Evolutionary conservation across 2,888 invertebrate genomes (phyloP), one percentile per base, ranked within the genome.

Genomic region (Elegia similella): DNA sequence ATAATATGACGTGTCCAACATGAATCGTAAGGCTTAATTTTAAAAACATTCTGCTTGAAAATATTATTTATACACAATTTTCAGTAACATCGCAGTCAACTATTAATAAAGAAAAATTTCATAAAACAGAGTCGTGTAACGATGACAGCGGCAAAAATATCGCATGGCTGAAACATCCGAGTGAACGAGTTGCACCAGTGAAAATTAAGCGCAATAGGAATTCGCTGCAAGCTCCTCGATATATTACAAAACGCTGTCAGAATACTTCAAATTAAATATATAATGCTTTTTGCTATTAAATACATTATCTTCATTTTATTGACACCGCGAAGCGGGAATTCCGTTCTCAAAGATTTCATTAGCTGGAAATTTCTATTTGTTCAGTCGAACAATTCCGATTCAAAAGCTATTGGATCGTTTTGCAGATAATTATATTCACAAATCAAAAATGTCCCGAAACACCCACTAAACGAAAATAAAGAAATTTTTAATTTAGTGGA

Each of bases 401-500:
- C n/a, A 42, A 47, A 38, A 55, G 23, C 30, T 12, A 53, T 50
- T 56, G 42, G 15, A 29, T 52, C 47, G 58, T 60, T 62, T 53
- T 59, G 58, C 62, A 59, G 61, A 57, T 61, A 63, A 58, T 59
- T 62, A 62, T 67, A 68, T 67, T 73, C 63, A 56, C 57, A 70
- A 76, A 75, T 78, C 67, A 73, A 73, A 73, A 76, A 72, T 70
- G 68, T 72, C 70, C 69, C 66, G 80, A 81, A 79, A 78, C 80
- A 80, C 78, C 75, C 75, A 71, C 67, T 68, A 80, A 83, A 83
- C 73, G 79, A 82, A 87, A 86, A 86, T 87, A 86, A 88, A 87
- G 82, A 88, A 80, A 79, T 75, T 86, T 84, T 89, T 89, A 87
- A 89, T 88, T 90, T 89, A 88, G 87, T 88, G 84, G 84, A 86